Evolutionary conservation across 1,140 invertebrate genomes (phyloP).

Genomic region (Polypedilum vanderplanki): DNA sequence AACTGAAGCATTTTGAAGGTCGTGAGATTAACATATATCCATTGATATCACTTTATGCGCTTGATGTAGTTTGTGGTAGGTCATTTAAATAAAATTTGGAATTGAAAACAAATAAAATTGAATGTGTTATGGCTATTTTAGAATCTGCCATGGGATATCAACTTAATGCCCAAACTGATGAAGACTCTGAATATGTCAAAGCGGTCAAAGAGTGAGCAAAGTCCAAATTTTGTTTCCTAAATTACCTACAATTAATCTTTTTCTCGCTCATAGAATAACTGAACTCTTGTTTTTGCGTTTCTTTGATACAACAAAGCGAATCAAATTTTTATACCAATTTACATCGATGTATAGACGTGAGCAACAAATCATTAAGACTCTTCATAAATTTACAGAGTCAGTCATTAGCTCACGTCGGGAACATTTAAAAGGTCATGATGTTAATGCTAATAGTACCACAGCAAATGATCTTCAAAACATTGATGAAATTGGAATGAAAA

Average conservation of each 20-base stretch:
- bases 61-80: slow-evolving; percentile 76
- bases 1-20: slow-evolving; percentile 40
- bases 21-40: slow-evolving; percentile 55
- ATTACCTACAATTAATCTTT: neutral
- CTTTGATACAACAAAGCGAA: slow-evolving; percentile 28
- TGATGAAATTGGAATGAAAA: slow-evolving; percentile 44
- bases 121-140: no score
- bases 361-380: slow-evolving; percentile 39
- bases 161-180: slow-evolving; percentile 63
- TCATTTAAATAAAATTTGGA: neutral
- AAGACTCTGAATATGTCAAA: slow-evolving; percentile 63
- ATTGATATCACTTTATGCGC: slow-evolving; percentile 57
- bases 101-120: neutral
- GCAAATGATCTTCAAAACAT: no score
- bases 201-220: slow-evolving; percentile 57
- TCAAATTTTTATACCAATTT: neutral
- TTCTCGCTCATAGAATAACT: neutral
- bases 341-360: neutral
- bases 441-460: slow-evolving; percentile 30
- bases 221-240: slow-evolving; percentile 17
- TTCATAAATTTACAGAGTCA: slow-evolving; percentile 60
- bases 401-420: slow-evolving; percentile 47
- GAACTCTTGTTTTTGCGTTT: neutral
- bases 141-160: slow-evolving; percentile 80
- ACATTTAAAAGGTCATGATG: slow-evolving; percentile 37